Evolutionary conservation across 2,797 vertebrate species (phyloP), one percentile per base, ranked within the genome.

Genomic region (Urophycis tenuis): DNA sequence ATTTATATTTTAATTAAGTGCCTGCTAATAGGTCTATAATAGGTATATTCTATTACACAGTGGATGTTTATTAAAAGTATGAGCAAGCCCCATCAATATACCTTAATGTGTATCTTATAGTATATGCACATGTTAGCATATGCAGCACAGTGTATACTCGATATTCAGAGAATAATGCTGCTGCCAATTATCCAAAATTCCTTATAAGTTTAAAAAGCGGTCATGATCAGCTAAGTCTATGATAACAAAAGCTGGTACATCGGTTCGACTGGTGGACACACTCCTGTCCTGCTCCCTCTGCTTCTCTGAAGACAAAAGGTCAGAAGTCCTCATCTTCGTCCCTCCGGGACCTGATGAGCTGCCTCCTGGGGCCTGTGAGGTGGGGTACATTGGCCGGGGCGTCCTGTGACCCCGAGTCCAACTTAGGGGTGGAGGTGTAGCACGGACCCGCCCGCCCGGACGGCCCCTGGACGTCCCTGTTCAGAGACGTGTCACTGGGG

Each of bases 341-440:
- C 81, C 90, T 91, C 12, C 81, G 85, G 64, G 92, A 93, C 86
- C 92, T 88, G 71, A 94, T 88, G 12, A 93, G 90, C 86, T 93
- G 91, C 81, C 91, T 91, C 45, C 93, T 87, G 12, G 92, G 92
- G n/a, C 91, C 92, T 7, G 87, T 91, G 39, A 92, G 90, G 75
- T 91, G 90, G 12, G 88, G 85, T 71, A 90, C 87, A 1, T 64
- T 86, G 34, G 85, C 75, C 1, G 91, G 81, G 5, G 85, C 83
- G 81, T 89, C 88, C 77, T 78, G 78, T 30, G 45, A 84, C 69
- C 88, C 91, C 0, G 86, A 49, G 69, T 91, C 87, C 0, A 93
- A 71, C 82, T 95, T 95, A 0, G 96, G 96, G 7, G 95, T 94
- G 12, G 96, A 97, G 0, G 94, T 96, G 84, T 93, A 95, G 73